These are phyloP conservation scores for Ostrea edulis DNA, from an alignment of 1,140 invertebrate species.

Conservation along the genomic window DNA sequence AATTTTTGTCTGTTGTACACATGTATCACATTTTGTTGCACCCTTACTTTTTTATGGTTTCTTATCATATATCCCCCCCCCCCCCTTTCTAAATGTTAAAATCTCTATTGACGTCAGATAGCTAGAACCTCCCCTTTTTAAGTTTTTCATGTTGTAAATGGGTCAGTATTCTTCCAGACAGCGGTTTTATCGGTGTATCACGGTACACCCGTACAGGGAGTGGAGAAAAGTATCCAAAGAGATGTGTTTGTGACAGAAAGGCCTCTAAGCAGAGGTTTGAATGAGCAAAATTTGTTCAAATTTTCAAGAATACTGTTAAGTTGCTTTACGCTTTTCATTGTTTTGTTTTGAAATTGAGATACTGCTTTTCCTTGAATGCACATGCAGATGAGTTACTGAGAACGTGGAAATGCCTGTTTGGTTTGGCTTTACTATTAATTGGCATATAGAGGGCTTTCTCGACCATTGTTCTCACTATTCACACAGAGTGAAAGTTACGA, in stretches of 20 bases:
- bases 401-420: too few species aligned
- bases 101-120: not conserved
- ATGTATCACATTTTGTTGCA: not conserved
- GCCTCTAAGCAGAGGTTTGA: not conserved
- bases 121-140: not conserved
- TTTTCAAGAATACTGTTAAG: not conserved
- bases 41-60: not conserved
- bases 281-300: not conserved
- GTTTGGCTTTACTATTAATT: too few species aligned
- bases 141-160: not conserved
- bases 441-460: too few species aligned
- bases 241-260: not conserved
- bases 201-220: not conserved
- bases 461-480: too few species aligned
- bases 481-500: too few species aligned
- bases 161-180: not conserved
- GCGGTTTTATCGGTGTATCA: not conserved
- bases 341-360: too few species aligned
- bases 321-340: not conserved
- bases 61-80: not conserved
- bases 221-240: not conserved
- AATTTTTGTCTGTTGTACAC: not conserved
- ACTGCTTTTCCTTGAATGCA: too few species aligned
- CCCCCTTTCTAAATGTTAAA: not conserved
- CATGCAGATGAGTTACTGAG: too few species aligned